These are phyloP conservation scores for Centruroides vittatus DNA, from an alignment of 1,140 invertebrate genomes.

Conservation along the genomic window DNA sequence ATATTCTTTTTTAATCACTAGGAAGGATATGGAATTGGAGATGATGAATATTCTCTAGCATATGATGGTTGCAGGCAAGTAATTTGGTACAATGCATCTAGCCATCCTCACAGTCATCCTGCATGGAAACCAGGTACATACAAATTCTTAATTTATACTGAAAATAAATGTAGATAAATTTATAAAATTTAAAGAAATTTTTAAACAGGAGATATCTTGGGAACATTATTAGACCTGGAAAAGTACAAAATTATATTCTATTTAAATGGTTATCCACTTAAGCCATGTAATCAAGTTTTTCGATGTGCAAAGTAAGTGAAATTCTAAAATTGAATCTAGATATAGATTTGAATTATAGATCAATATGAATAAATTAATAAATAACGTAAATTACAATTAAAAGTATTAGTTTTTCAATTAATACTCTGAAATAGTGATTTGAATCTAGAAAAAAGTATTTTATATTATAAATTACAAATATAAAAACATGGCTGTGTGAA, in stretches of 20 bases:
- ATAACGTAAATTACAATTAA: too few species aligned
- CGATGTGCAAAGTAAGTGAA: slow-evolving; percentile 51
- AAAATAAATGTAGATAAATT: not conserved
- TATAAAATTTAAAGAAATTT: slow-evolving; percentile 1
- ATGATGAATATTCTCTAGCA: slow-evolving; percentile 75
- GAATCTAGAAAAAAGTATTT: too few species aligned
- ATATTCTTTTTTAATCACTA: slow-evolving; percentile 23
- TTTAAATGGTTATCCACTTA: slow-evolving; percentile 58
- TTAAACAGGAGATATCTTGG: slow-evolving; percentile 55
- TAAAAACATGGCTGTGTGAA: too few species aligned
- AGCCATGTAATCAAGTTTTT: slow-evolving; percentile 56
- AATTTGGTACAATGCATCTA: slow-evolving; percentile 75
- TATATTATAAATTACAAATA: too few species aligned
- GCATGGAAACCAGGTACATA: slow-evolving; percentile 53
- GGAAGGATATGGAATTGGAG: slow-evolving; percentile 92
- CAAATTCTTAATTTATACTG: not conserved
- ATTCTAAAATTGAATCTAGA: too few species aligned
- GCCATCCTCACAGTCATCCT: slow-evolving; percentile 44
- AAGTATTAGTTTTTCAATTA: too few species aligned
- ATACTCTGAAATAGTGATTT: too few species aligned
- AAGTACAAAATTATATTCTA: slow-evolving; percentile 60
- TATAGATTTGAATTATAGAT: too few species aligned
- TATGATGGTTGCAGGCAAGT: slow-evolving; percentile 83
- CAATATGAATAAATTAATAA: too few species aligned
- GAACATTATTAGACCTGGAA: slow-evolving; percentile 62